These are phyloP conservation scores for Venusia cambrica DNA, from an alignment of 2,888 invertebrate genomes.

Conservation along the genomic window DNA sequence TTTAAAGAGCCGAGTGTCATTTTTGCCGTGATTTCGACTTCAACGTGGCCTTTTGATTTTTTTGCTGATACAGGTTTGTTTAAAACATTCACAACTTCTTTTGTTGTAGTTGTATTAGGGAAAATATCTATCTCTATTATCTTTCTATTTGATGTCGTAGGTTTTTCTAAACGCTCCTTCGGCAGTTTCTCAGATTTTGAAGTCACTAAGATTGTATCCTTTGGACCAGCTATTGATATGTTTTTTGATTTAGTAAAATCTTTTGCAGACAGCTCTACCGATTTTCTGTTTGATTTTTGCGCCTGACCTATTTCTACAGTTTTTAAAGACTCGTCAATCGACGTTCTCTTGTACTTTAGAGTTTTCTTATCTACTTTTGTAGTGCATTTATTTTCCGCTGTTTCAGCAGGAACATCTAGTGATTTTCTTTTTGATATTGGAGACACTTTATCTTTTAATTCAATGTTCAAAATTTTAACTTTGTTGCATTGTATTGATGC, in stretches of 20 bases:
- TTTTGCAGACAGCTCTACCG: not conserved
- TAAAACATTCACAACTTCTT: slow-evolving; percentile 1
- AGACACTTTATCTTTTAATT: not conserved
- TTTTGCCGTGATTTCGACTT: slow-evolving; percentile 1
- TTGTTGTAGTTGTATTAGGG: slow-evolving; percentile 7
- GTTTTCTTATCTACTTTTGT: slow-evolving; percentile 3
- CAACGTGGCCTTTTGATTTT: not conserved
- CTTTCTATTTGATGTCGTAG: slow-evolving; percentile 1
- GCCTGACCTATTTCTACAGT: not conserved
- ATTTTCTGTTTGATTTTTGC: slow-evolving; percentile 5
- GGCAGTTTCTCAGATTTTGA: not conserved
- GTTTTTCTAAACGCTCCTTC: not conserved
- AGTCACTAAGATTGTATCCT: no score
- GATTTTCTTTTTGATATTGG: slow-evolving; percentile 4
- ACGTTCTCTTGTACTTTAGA: not conserved
- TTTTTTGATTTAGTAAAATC: slow-evolving; percentile 1
- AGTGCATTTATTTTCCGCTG: not conserved
- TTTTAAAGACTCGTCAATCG: not conserved
- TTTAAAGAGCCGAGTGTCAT: slow-evolving; percentile 1
- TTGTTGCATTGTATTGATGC: not conserved
- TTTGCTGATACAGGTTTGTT: slow-evolving; percentile 2
- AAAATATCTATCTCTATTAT: slow-evolving; percentile 15
- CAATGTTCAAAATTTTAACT: not conserved
- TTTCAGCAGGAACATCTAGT: not conserved
- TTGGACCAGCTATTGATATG: not conserved